Conservation (phyloP, 2,888 invertebrate species). For the Lydus trimaculatus region DNA sequence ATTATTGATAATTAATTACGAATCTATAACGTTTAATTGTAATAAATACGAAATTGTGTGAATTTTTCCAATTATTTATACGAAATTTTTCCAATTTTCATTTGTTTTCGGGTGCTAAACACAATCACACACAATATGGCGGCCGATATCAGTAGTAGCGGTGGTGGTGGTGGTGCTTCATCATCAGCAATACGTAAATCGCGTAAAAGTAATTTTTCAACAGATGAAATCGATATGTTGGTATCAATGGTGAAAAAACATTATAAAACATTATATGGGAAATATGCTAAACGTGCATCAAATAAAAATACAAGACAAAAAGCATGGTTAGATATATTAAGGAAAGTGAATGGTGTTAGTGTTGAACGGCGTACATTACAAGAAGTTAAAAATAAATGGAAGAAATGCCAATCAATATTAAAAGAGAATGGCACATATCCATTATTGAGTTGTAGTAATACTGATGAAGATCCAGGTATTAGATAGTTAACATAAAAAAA, state of each 20-base stretch:
- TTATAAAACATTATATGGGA: slow-evolving; percentile 46
- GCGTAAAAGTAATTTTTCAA: slow-evolving; percentile 51
- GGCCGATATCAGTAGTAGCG: too few relatives aligned
- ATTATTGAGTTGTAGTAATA: neutral
- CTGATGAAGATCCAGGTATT: neutral
- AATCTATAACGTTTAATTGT: too few relatives aligned
- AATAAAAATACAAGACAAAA: slow-evolving; percentile 43
- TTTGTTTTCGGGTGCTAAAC: slow-evolving; percentile 34
- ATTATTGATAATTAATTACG: too few relatives aligned
- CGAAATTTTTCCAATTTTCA: neutral
- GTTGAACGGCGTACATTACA: slow-evolving; percentile 48
- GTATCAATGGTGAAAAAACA: slow-evolving; percentile 43
- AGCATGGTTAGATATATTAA: slow-evolving; percentile 49
- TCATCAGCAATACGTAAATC: slow-evolving; percentile 33
- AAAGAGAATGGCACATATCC: slow-evolving; percentile 18
- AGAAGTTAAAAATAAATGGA: slow-evolving; percentile 54
- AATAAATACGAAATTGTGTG: too few relatives aligned
- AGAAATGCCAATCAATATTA: slow-evolving; percentile 47
- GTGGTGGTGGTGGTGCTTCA: slow-evolving; percentile 1
- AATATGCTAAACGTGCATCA: slow-evolving; percentile 43
- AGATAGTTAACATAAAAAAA: neutral
- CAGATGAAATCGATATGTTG: slow-evolving; percentile 47
- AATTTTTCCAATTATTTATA: slow-evolving; percentile 11
- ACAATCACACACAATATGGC: slow-evolving; percentile 46
- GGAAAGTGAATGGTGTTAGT: slow-evolving; percentile 49